phyloP scores from a whole-genome alignment of 2,113 vertebrate genomes.

The Eptesicus fuscus region DNA sequence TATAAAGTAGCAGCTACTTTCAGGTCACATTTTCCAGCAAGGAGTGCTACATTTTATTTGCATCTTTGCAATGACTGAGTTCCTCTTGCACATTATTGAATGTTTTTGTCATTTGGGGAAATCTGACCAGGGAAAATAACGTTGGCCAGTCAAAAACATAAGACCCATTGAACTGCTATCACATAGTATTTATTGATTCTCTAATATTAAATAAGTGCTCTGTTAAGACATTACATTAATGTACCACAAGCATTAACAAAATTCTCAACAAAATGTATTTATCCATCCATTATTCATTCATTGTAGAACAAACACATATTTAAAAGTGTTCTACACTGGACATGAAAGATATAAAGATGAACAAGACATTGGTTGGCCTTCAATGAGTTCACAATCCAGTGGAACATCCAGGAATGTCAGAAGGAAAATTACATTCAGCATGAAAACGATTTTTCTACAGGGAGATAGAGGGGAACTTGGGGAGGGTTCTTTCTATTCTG shows the following conservation, averaged over 20 bases:
- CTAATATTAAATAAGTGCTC: neutral
- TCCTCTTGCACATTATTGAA: neutral
- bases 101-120: conserved; percentile 19
- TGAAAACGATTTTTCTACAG: neutral
- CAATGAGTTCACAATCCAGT: neutral
- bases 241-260: neutral
- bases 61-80: conserved; percentile 14
- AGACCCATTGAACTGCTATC: neutral
- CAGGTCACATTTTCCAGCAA: conserved; percentile 26
- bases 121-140: neutral
- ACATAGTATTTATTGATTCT: neutral
- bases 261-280: neutral
- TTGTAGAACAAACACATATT: neutral
- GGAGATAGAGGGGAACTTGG: neutral
- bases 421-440: neutral
- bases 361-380: neutral
- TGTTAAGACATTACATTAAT: neutral
- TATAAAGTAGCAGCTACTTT: conserved; percentile 55
- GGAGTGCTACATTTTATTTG: conserved; percentile 21
- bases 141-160: neutral
- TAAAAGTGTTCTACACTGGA: neutral
- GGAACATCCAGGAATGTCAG: neutral
- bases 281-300: neutral
- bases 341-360: neutral
- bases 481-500: neutral